Evolutionary conservation across 2,113 vertebrate genomes (phyloP).

Genomic region (Misgurnus mizolepis): DNA sequence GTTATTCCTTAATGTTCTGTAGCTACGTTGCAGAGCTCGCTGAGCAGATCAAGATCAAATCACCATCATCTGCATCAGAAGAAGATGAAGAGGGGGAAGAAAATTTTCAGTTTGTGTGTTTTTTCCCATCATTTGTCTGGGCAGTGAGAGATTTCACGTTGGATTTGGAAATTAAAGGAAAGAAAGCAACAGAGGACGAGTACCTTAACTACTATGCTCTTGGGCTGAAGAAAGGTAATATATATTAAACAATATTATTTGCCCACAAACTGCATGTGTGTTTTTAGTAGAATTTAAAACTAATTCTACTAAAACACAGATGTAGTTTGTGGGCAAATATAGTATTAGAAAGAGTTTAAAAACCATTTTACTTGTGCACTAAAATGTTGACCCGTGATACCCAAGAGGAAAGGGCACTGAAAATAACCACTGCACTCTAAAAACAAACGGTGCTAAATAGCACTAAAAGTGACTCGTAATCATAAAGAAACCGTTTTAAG

Average conservation of each 20-base stretch:
- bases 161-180: slow-evolving; percentile 42
- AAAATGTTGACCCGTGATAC: too few species aligned
- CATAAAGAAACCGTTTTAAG: too few species aligned
- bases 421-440: too few species aligned
- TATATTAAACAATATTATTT: background rate
- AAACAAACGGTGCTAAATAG: too few species aligned
- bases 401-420: too few species aligned
- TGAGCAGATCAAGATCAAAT: slow-evolving; percentile 67
- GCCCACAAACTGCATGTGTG: background rate
- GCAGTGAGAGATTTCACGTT: slow-evolving; percentile 71
- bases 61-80: slow-evolving; percentile 14
- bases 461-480: too few species aligned
- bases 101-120: slow-evolving; percentile 59
- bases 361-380: too few species aligned
- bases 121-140: slow-evolving; percentile 76
- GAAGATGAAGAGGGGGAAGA: slow-evolving; percentile 31
- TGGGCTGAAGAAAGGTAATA: slow-evolving; percentile 52
- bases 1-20: slow-evolving; percentile 27
- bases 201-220: slow-evolving; percentile 62
- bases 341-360: too few species aligned
- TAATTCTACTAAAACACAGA: too few species aligned
- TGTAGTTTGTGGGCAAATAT: too few species aligned
- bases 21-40: slow-evolving; percentile 72
- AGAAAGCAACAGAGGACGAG: slow-evolving; percentile 44
- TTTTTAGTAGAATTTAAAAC: too few species aligned